A percentile compares a stretch with the other conserved stretches of the same genome.
Evolutionary conservation across 2,888 invertebrate genomes (phyloP).

Genomic region (Microchrysa polita): DNA sequence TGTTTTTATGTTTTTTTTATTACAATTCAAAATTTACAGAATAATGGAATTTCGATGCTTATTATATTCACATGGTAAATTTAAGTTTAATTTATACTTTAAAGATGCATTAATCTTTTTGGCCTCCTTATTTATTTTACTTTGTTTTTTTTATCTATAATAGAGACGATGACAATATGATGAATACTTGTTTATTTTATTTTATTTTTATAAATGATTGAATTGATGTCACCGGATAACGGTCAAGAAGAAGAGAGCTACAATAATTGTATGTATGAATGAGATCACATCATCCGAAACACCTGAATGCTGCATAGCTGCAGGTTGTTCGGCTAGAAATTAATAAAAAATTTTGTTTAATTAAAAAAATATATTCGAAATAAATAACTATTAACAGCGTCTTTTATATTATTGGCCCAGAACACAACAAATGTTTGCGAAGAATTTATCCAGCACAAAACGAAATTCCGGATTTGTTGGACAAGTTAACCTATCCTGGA

Average conservation of each 20-base stretch:
- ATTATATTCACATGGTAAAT: background rate
- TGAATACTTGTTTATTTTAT: no score
- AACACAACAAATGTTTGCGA: no score
- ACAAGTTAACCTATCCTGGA: no score
- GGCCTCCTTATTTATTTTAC: no score
- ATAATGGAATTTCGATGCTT: conserved; percentile 2
- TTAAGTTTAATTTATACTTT: no score
- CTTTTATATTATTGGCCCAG: no score
- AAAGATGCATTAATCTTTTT: no score
- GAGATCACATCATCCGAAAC: conserved; percentile 3
- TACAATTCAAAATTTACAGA: conserved; percentile 6
- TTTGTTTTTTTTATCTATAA: background rate
- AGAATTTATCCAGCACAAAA: background rate
- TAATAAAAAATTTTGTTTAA: background rate
- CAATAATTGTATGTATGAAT: background rate
- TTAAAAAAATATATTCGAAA: background rate
- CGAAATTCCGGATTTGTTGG: background rate
- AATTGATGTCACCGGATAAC: conserved; percentile 3
- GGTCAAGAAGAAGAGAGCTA: background rate
- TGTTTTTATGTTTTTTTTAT: no score
- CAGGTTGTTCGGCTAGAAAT: conserved; percentile 63
- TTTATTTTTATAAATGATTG: background rate
- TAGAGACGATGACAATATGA: background rate
- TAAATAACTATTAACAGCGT: no score
- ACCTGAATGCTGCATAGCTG: conserved; percentile 64